Evolutionary conservation across 2,888 invertebrate species (phyloP).

Genomic region (Calliopum simillimum): DNA sequence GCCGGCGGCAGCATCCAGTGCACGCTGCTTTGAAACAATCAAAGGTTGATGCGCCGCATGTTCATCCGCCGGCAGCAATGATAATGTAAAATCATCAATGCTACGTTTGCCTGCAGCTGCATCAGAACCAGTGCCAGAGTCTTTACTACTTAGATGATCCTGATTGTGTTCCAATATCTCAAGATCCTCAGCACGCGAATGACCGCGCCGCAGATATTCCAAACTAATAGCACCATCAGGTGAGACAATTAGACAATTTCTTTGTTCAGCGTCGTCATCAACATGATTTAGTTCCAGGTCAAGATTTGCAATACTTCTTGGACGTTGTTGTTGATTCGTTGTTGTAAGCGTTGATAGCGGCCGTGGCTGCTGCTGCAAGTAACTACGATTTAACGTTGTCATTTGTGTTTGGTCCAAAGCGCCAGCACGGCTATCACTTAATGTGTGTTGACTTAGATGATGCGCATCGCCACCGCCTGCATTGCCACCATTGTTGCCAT

Average conservation of each 20-base stretch:
- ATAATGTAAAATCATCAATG: constrained; percentile 56
- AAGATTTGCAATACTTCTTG: constrained; percentile 55
- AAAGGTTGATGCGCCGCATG: constrained; percentile 30
- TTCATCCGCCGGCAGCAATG: constrained; percentile 33
- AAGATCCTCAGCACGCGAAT: constrained; percentile 47
- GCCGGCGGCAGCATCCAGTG: constrained; percentile 38
- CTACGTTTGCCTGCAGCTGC: constrained; percentile 62
- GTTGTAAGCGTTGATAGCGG: constrained; percentile 30
- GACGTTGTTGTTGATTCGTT: constrained; percentile 44
- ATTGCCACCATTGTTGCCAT: constrained; percentile 6
- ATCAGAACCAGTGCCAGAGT: constrained; percentile 63
- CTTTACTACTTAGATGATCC: constrained; percentile 62
- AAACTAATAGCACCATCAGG: constrained; percentile 47
- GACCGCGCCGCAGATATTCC: constrained; percentile 53
- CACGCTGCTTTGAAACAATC: constrained; percentile 12
- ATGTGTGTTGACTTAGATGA: constrained; percentile 47
- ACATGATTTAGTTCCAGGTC: constrained; percentile 35
- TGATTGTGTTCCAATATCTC: constrained; percentile 50
- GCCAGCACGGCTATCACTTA: constrained; percentile 45
- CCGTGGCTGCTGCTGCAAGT: constrained; percentile 46
- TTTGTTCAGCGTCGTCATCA: constrained; percentile 36
- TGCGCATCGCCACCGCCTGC: not conserved
- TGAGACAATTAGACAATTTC: constrained; percentile 56
- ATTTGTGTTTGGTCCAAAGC: constrained; percentile 59
- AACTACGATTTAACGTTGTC: constrained; percentile 58